Conservation (phyloP, 2,113 vertebrate species). For the Oostethus manadensis region DNA sequence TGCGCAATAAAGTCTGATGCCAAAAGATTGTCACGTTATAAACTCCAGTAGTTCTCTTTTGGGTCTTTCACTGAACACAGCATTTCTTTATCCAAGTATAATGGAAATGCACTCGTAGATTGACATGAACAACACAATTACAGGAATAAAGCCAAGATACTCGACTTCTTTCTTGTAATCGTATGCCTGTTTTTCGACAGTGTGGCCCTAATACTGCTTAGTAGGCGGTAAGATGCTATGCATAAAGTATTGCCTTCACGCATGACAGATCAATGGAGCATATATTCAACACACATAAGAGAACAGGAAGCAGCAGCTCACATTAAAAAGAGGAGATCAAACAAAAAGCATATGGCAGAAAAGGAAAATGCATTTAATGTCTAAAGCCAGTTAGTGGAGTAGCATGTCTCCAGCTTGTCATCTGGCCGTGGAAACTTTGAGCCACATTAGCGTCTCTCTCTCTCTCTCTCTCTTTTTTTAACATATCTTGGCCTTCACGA, state of each 20-base stretch:
- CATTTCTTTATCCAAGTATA: no score
- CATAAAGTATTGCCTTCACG: conserved; percentile 3
- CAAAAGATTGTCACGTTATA: no score
- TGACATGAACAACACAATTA: no score
- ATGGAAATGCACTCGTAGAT: no score
- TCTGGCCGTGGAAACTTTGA: conserved; percentile 23
- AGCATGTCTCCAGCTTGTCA: conserved; percentile 1
- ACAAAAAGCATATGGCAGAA: conserved; percentile 4
- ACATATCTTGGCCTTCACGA: conserved; percentile 27
- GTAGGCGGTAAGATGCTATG: no score
- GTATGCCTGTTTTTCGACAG: no score
- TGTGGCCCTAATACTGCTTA: no score
- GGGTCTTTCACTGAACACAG: no score
- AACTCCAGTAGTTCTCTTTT: no score
- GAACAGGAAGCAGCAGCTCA: conserved; percentile 29
- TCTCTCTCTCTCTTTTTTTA: background rate
- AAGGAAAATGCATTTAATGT: conserved; percentile 3
- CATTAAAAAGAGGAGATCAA: conserved; percentile 7
- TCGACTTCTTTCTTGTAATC: no score
- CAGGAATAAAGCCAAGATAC: no score
- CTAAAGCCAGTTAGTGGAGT: conserved; percentile 1
- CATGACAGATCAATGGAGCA: conserved; percentile 22
- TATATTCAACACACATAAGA: conserved; percentile 1
- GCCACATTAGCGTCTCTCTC: conserved; percentile 19
- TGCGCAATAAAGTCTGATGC: no score